Evolutionary conservation across 2,888 invertebrate genomes (phyloP), one percentile per base, ranked within the genome.

Genomic region (Mythimna lalbum): DNA sequence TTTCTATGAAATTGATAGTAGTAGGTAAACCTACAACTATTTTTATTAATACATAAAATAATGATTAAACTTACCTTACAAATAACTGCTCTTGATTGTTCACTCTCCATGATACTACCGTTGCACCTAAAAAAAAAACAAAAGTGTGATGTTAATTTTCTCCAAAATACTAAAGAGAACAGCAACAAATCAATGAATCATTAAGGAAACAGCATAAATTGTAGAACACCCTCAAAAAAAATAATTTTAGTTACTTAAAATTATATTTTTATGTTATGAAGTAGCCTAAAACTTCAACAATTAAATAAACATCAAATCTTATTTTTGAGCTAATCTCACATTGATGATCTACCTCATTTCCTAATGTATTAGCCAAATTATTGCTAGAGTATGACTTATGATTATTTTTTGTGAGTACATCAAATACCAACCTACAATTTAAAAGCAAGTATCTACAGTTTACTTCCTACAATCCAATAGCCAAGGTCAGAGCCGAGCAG

Each of bases 11-110:
- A 14, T 7, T 47, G 47, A 19, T 47, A 47, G 19, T 2, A 49
- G 17, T 2, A 49, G 19, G 39, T 39, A 39, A 39, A 14, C 39
- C 39, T 39, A 39, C 14, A 39, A 39, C 14, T 14, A n/a, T 19
- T n/a, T n/a, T 49, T n/a, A 49, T 49, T 47, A 6, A 19, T 47
- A 19, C 1, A 43, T 47, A 17, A 47, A 47, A 47, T 19, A 47
- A 17, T 49, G 9, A 49, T 7, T 31, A 23, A 64, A 71, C 97
- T 97, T 97, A 99, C 99, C 99, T 99, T 89, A 99, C 98, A 96
- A 99, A 99, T 92, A 99, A 97, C 93, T 99, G 98, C 94, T 99
- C 99, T 95, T 99, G 98, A 95, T 99, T 99, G 95, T 98, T 98
- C 79, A 99, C 99, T 89, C 99, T 97, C 99, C 99, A 99, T 91